A percentile compares a stretch with the other conserved stretches of the same genome.
phyloP scores from a whole-genome alignment of 2,888 invertebrate species.

The Piscicola geometra region DNA sequence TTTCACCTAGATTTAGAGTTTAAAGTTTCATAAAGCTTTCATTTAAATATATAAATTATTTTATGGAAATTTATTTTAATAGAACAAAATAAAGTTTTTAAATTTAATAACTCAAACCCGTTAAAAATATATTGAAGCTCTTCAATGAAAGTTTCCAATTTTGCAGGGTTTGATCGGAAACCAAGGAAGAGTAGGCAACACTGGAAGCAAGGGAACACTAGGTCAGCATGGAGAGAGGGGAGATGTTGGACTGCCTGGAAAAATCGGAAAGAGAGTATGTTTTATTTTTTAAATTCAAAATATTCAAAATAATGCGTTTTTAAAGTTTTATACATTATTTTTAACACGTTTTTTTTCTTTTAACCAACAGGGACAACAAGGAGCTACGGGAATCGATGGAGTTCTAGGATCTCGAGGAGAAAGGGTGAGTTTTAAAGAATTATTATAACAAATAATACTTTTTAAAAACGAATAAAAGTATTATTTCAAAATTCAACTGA shows the following conservation, averaged over 20 bases:
- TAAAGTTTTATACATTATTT: neutral
- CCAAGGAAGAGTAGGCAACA: conserved; percentile 35
- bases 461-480: too few relatives aligned
- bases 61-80: neutral
- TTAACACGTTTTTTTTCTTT: conserved; percentile 13
- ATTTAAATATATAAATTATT: conserved; percentile 1
- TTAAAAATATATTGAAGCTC: too few relatives aligned
- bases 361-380: conserved; percentile 40
- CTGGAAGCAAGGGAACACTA: conserved; percentile 38
- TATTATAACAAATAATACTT: too few relatives aligned
- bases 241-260: conserved; percentile 39
- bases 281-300: neutral
- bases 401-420: conserved; percentile 39
- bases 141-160: too few relatives aligned
- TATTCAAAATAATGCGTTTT: neutral
- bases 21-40: neutral
- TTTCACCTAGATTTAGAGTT: too few relatives aligned
- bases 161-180: conserved; percentile 31
- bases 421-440: conserved; percentile 35
- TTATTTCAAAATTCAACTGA: too few relatives aligned
- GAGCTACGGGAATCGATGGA: conserved; percentile 40
- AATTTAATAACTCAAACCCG: too few relatives aligned
- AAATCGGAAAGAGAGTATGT: conserved; percentile 40
- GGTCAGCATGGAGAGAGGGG: conserved; percentile 41
- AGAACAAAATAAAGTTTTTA: neutral